A percentile compares a stretch with the other conserved stretches of the same genome.
phyloP scores from a whole-genome alignment of 2,113 vertebrate species.

The Numenius arquata region DNA sequence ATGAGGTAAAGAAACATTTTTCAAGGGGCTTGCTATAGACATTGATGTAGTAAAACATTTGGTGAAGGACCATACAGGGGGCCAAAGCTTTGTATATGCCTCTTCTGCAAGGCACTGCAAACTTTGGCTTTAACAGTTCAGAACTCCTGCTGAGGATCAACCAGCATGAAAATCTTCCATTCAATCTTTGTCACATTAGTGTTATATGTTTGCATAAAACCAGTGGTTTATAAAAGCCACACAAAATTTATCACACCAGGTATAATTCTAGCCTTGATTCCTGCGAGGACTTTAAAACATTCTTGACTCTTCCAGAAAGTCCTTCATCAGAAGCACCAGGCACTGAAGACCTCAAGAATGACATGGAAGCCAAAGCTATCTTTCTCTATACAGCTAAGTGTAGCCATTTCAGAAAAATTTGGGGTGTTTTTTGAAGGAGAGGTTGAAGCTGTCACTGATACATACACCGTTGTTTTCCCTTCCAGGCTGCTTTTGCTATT shows the following conservation, averaged over 20 bases:
- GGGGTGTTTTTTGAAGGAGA: fast-evolving
- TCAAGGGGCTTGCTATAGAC: neutral
- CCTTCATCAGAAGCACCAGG: neutral
- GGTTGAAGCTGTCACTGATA: neutral
- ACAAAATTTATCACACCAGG: neutral
- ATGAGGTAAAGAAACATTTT: neutral
- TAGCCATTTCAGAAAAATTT: neutral
- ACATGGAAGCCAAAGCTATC: neutral
- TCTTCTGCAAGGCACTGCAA: neutral
- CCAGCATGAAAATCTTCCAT: neutral
- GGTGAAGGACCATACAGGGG: neutral
- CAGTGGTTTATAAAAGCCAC: neutral
- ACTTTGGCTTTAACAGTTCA: neutral
- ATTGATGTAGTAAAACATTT: neutral
- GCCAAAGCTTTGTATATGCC: neutral
- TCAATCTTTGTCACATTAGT: neutral
- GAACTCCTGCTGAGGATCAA: neutral
- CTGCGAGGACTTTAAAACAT: neutral
- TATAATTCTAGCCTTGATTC: neutral
- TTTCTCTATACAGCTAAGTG: neutral
- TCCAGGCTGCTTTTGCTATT: neutral
- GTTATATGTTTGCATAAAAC: neutral
- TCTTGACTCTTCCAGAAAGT: neutral
- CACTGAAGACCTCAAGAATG: neutral
- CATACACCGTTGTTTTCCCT: neutral